Evolutionary conservation across 2,888 invertebrate species (phyloP).

Genomic region (Odontocerum albicorne): DNA sequence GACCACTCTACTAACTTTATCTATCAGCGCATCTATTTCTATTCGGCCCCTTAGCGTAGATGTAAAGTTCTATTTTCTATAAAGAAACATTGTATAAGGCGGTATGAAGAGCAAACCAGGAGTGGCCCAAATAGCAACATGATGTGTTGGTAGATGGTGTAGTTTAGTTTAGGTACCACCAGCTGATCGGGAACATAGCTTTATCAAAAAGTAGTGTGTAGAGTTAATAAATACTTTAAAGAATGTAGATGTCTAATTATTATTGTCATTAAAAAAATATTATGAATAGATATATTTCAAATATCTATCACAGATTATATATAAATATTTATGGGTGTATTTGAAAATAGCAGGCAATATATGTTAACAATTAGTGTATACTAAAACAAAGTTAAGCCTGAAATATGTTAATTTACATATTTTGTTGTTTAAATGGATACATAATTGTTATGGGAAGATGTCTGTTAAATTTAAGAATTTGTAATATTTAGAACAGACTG

Average conservation of each 20-base stretch:
- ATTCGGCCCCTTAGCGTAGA: conserved; percentile 22
- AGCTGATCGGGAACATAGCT: conserved; percentile 68
- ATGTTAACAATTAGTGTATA: conserved; percentile 16
- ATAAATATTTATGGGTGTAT: conserved; percentile 21
- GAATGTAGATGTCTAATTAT: conserved; percentile 28
- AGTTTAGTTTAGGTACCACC: conserved; percentile 41
- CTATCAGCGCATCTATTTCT: conserved; percentile 36
- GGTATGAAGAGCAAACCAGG: neutral
- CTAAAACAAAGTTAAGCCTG: neutral
- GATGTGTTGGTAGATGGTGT: conserved; percentile 37
- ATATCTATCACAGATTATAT: conserved; percentile 16
- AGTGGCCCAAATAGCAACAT: conserved; percentile 21
- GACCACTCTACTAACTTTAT: conserved; percentile 37
- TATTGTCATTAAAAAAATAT: conserved; percentile 17
- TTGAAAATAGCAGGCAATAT: conserved; percentile 12
- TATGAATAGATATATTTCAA: conserved; percentile 22
- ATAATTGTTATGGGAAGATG: conserved; percentile 11
- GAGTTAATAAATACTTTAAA: conserved; percentile 26
- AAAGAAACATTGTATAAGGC: neutral
- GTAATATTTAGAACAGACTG: conserved; percentile 20
- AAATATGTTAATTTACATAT: neutral
- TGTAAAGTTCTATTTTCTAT: conserved; percentile 16
- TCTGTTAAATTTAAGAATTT: conserved; percentile 6
- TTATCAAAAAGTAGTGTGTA: conserved; percentile 58
- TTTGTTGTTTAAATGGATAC: conserved; percentile 3